Percentiles rank a stretch among this genome's conserved stretches.
These are phyloP conservation scores for Palloptera scutellata DNA, from an alignment of 2,888 invertebrate genomes.

Conservation along the genomic window DNA sequence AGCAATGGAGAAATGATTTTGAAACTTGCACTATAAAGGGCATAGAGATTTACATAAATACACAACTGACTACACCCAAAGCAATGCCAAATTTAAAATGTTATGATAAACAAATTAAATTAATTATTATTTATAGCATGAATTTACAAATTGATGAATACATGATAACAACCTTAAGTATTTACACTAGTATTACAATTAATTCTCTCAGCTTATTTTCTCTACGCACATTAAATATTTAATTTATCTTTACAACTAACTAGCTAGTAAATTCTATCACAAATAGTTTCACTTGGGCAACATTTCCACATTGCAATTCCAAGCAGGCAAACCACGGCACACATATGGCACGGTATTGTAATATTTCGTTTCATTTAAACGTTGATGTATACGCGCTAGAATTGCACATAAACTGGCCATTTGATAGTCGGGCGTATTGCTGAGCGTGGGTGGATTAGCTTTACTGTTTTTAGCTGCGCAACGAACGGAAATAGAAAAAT, in stretches of 20 bases:
- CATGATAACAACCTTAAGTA: not conserved
- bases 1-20: too few species aligned
- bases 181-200: not conserved
- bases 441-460: constrained; percentile 4
- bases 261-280: constrained; percentile 26
- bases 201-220: too few species aligned
- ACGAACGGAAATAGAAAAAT: not conserved
- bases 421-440: constrained; percentile 44
- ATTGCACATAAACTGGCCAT: constrained; percentile 51
- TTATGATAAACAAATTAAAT: too few species aligned
- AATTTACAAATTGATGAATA: too few species aligned
- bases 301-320: constrained; percentile 51
- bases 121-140: too few species aligned
- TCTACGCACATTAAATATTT: too few species aligned
- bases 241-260: too few species aligned
- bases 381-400: constrained; percentile 49
- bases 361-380: constrained; percentile 46
- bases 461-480: not conserved
- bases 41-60: constrained; percentile 3
- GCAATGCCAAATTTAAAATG: not conserved
- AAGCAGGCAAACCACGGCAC: constrained; percentile 55
- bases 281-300: constrained; percentile 40
- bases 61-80: constrained; percentile 5
- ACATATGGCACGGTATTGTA: constrained; percentile 56
- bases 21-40: too few species aligned